phyloP scores from a whole-genome alignment of 2,113 vertebrate genomes.

The Octodon degus region DNA sequence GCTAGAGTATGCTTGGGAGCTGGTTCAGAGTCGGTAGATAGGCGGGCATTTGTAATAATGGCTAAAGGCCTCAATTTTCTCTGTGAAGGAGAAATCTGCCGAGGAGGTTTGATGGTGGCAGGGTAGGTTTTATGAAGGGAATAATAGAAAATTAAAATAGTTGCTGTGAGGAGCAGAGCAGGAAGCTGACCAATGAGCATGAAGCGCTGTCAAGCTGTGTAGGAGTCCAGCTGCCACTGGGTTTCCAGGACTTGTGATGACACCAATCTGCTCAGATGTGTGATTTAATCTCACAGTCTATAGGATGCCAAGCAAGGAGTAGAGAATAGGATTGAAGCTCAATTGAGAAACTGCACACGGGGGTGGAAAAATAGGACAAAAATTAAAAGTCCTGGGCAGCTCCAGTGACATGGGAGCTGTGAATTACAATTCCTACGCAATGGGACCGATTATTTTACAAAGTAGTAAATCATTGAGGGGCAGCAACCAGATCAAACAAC shows the following conservation, averaged over 20 bases:
- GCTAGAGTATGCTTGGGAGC: background rate
- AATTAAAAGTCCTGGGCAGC: background rate
- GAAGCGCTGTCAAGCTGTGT: accelerated
- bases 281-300: constrained; percentile 56
- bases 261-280: constrained; percentile 47
- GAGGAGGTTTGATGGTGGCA: background rate
- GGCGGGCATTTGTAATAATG: background rate
- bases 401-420: background rate
- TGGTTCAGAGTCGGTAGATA: background rate
- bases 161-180: background rate
- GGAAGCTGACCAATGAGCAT: background rate
- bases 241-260: background rate
- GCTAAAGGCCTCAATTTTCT: constrained; percentile 60
- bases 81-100: background rate
- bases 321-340: background rate
- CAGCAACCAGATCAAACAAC: too few relatives aligned
- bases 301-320: background rate
- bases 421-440: background rate
- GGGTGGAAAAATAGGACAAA: background rate
- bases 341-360: background rate
- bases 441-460: background rate
- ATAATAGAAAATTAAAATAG: background rate
- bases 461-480: background rate
- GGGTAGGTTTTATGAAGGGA: background rate
- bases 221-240: background rate